Base-by-base conservation (phyloP, 2,888 invertebrate genomes). In the Campoplex capitator region DNA sequence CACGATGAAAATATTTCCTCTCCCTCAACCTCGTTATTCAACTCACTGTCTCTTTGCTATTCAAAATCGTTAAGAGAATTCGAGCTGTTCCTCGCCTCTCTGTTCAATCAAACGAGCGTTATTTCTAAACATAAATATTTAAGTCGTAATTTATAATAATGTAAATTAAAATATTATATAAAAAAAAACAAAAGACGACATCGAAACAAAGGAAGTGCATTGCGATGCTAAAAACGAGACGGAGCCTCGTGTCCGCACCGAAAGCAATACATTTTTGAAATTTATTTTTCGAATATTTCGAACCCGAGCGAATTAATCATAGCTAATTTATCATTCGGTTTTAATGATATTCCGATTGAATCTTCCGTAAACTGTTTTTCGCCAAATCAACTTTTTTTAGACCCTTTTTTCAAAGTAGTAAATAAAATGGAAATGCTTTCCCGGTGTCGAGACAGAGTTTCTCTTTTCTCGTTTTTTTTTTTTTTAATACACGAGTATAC, bases 401-500 rank as follows among this genome's bases (percentile, higher is more conserved):
- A 3, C 51, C 18, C n/a, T 6, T n/a, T 51, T n/a, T n/a, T 7
- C 3, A 0, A n/a, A 51, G 13, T 51, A 16, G 18, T 3, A 16
- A 45, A 70, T 23, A 75, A 62, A 58, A 28, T 3, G 9, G 16
- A 62, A 56, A 45, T n/a, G 13, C 3, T 13, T 38, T 42, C 18
- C 78, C 77, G 32, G 54, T 54, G 28, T 11, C 8, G 42, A 28
- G 58, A 75, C 74, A 16, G 45, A 23, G 56, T 28, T 71, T 48
- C 51, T 51, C 38, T 28, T 56, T 28, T 80, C 75, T 62, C 80
- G 48, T 80, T 62, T 28, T 62, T 28, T 62, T 56, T 28, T 58
- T 62, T 62, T 28, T 16, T 18, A 62, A 75, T 74, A 79, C 74
- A 76, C 78, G 78, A 70, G 79, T 81, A 82, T 84, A 84, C 87